Percentiles rank a stretch among this genome's conserved stretches.
Conservation (phyloP, 2,888 invertebrate genomes). For the Oscheius myriophilus region DNA sequence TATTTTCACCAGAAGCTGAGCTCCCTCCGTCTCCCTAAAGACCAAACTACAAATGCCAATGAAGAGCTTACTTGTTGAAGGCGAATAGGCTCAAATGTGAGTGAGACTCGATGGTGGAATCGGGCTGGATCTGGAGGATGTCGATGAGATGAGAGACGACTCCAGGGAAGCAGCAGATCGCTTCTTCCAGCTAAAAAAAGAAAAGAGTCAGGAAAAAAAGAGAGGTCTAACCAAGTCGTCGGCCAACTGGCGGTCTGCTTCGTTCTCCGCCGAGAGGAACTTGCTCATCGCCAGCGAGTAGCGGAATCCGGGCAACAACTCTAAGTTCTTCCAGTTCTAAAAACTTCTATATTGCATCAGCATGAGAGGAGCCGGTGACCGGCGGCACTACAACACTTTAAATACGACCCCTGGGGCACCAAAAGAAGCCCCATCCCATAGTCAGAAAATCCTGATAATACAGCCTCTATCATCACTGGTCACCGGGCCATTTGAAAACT, state of each 20-base stretch:
- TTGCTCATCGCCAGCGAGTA: constrained; percentile 83
- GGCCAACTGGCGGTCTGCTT: constrained; percentile 67
- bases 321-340: constrained; percentile 77
- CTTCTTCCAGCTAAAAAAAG: constrained; percentile 32
- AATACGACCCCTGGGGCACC: no score
- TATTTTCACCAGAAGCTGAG: constrained; percentile 80
- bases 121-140: constrained; percentile 54
- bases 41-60: neutral
- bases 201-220: constrained; percentile 9
- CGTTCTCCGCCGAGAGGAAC: constrained; percentile 69
- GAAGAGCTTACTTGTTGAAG: constrained; percentile 29
- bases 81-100: constrained; percentile 37
- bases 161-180: constrained; percentile 83
- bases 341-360: constrained; percentile 2
- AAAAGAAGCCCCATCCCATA: no score
- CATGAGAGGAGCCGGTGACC: no score
- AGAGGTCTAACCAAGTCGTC: constrained; percentile 74
- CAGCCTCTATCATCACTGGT: no score
- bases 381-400: no score
- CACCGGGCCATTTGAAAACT: no score
- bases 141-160: constrained; percentile 80
- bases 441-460: no score
- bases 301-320: constrained; percentile 87
- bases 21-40: constrained; percentile 72
- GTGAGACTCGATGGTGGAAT: constrained; percentile 52